Percentiles rank a stretch among this genome's conserved stretches.
Evolutionary conservation across 2,888 invertebrate genomes (phyloP).

Genomic region (Agriopis marginaria): DNA sequence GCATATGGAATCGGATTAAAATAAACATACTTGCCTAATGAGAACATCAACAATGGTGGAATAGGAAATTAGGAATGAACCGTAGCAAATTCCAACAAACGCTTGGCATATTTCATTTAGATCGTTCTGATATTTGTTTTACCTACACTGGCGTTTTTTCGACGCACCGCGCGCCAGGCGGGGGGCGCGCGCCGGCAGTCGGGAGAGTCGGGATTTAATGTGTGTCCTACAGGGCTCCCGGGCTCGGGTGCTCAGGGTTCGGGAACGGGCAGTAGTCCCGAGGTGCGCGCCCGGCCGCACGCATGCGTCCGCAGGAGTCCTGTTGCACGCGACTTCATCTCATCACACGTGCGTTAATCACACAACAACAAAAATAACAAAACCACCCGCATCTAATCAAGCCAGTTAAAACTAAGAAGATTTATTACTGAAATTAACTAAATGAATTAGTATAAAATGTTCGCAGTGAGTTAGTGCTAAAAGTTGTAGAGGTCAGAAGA

Average conservation of each 20-base stretch:
- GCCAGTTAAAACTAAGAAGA: background rate
- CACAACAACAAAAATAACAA: slow-evolving; percentile 27
- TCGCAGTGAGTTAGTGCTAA: slow-evolving; percentile 44
- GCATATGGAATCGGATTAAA: slow-evolving; percentile 7
- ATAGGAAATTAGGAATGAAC: slow-evolving; percentile 17
- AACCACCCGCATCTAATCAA: background rate
- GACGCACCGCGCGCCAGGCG: slow-evolving; percentile 48
- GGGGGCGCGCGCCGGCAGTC: slow-evolving; percentile 60
- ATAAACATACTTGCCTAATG: slow-evolving; percentile 9
- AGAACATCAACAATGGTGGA: slow-evolving; percentile 23
- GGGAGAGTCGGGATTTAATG: slow-evolving; percentile 60
- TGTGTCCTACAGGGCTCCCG: slow-evolving; percentile 49
- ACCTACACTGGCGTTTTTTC: slow-evolving; percentile 44
- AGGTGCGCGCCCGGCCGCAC: slow-evolving; percentile 70
- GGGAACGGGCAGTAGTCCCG: slow-evolving; percentile 62
- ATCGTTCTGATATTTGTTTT: slow-evolving; percentile 44
- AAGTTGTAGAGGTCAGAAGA: slow-evolving; percentile 60
- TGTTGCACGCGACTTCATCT: slow-evolving; percentile 58
- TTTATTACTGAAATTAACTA: background rate
- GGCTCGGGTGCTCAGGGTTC: slow-evolving; percentile 47
- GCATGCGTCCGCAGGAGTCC: slow-evolving; percentile 71
- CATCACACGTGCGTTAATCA: slow-evolving; percentile 33
- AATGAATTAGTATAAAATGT: slow-evolving; percentile 13
- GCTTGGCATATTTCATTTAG: slow-evolving; percentile 40
- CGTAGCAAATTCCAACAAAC: slow-evolving; percentile 34